phyloP scores from a whole-genome alignment of 2,797 vertebrate species.

The Brachyrhaphis roseni region DNA sequence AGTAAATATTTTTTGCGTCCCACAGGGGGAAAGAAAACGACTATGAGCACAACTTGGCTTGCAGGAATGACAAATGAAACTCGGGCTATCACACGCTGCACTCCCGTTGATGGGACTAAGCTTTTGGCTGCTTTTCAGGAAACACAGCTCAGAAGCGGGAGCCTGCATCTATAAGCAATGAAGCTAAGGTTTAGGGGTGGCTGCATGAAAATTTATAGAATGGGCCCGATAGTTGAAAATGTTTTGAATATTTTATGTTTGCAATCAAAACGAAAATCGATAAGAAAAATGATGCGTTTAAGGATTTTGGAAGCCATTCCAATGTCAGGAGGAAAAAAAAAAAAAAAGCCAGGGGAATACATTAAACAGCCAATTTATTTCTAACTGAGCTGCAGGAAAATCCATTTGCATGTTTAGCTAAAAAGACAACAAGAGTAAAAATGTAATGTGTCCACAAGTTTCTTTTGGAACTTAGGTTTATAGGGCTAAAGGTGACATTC shows the following conservation, averaged over 20 bases:
- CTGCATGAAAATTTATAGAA: conserved; percentile 17
- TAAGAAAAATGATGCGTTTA: background rate
- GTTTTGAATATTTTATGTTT: conserved; percentile 8
- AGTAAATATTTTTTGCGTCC: conserved; percentile 54
- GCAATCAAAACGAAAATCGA: background rate
- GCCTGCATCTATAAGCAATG: conserved; percentile 31
- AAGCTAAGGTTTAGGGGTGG: conserved; percentile 25
- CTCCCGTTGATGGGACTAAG: conserved; percentile 50
- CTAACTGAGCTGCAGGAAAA: background rate
- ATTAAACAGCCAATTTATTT: conserved; percentile 4
- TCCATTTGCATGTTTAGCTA: background rate
- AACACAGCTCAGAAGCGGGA: conserved; percentile 16
- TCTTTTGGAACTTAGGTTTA: background rate
- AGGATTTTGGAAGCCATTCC: background rate
- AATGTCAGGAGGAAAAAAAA: background rate
- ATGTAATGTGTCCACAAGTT: background rate
- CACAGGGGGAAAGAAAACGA: conserved; percentile 15
- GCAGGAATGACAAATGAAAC: conserved; percentile 50
- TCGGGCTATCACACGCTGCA: conserved; percentile 42
- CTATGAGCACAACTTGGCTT: conserved; percentile 54
- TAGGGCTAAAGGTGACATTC: background rate
- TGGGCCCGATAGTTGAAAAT: conserved; percentile 11
- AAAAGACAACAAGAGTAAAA: background rate
- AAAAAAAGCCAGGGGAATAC: background rate
- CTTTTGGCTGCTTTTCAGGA: conserved; percentile 62